Base-by-base conservation (phyloP, 2,113 vertebrate species). In the Chionomys nivalis region DNA sequence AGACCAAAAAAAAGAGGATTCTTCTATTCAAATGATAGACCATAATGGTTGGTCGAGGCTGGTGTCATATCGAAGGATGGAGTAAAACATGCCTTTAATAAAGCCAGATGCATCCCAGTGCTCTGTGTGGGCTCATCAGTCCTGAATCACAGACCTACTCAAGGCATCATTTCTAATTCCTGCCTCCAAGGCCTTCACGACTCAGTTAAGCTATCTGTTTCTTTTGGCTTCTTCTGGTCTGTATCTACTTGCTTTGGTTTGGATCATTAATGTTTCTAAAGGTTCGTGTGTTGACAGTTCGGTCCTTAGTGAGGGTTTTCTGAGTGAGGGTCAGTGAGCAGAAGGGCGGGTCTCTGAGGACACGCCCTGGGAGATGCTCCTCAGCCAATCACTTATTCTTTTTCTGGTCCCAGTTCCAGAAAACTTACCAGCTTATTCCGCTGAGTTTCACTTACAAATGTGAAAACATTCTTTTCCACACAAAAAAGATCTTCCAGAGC, bases 171-270 rank as follows among this genome's bases (percentile, higher is more conserved):
- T 52, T 8, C 47, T 17, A 31, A 6, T 17, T 19, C 1, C 36
- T 1, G 3, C 31, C 24, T 11, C 10, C 21, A 17, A 6, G 24
- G 0, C 3, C 12, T 26, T 28, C 5, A 1, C 2, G 2, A 8
- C 52, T 36, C 12, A 55, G 6, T 13, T 73, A 4, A 55, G 6
- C 12, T 73, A 4, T 63, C 16, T 14, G 8, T 31, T 9, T 26
- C 21, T 19, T n/a, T 47, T 13, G 5, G 3, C 7, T 7, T 68
- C 26, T 39, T 31, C 68, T 23, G 13, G 0, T 33, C 23, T 76
- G 12, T 81, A 16, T 9, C 49, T 2, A 2, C 12, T 1, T 12
- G 31, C 10, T 79, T n/a, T 26, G 47, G 24, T n/a, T 65, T 61
- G n/a, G 14, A n/a, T 70, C n/a, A 26, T 61, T 17, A 39, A 73